A percentile compares a stretch with the other conserved stretches of the same genome.
These are phyloP conservation scores for Melanaphis sacchari DNA, from an alignment of 1,140 invertebrate genomes.

Conservation along the genomic window DNA sequence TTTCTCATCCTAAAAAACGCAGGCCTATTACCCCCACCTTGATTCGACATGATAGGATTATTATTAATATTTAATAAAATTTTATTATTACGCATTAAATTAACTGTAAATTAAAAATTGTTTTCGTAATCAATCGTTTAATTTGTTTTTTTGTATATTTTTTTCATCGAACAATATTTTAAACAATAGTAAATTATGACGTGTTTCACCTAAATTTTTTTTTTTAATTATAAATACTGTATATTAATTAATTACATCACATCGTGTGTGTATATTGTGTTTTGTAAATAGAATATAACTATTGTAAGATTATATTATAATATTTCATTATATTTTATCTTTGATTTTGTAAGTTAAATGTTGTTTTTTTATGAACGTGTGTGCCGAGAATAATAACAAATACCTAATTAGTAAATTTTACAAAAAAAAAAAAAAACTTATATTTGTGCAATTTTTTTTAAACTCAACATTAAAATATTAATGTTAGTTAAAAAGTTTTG, in stretches of 20 bases:
- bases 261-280: background rate
- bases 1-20: slow-evolving; percentile 76
- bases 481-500: too few relatives aligned
- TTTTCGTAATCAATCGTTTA: background rate
- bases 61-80: background rate
- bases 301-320: background rate
- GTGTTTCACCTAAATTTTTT: background rate
- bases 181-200: background rate
- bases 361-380: background rate
- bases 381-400: too few relatives aligned
- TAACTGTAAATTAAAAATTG: background rate
- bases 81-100: background rate
- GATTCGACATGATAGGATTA: background rate
- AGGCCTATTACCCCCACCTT: slow-evolving; percentile 65
- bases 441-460: too few relatives aligned
- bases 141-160: background rate
- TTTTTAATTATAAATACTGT: background rate
- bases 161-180: background rate
- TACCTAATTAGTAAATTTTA: too few relatives aligned
- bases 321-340: background rate
- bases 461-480: too few relatives aligned
- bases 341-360: background rate
- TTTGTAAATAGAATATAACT: background rate
- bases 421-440: too few relatives aligned
- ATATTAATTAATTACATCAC: background rate